phyloP scores from a whole-genome alignment of 2,888 invertebrate species.

The Andrena camellia region DNA sequence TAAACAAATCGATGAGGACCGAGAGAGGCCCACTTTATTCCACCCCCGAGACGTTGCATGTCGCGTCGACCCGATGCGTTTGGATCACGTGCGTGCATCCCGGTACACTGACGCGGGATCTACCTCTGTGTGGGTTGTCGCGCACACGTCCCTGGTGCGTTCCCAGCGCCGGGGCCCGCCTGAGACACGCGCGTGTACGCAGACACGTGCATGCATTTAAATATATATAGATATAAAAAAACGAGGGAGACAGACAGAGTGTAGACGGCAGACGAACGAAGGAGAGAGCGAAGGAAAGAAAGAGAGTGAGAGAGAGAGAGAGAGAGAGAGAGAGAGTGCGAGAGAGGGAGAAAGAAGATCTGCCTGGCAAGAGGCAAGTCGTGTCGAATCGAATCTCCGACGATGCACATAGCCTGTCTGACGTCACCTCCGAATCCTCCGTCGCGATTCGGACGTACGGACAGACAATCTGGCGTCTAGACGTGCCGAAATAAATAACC shows the following conservation, averaged over 20 bases:
- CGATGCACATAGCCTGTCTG: conserved; percentile 74
- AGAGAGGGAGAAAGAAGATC: conserved; percentile 38
- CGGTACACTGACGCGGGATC: conserved; percentile 25
- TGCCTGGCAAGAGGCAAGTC: conserved; percentile 43
- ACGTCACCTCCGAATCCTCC: conserved; percentile 81
- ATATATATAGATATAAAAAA: conserved; percentile 29
- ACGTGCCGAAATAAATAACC: conserved; percentile 83
- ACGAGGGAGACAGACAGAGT: conserved; percentile 28
- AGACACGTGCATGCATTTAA: conserved; percentile 55
- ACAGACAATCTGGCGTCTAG: conserved; percentile 85
- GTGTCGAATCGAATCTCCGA: conserved; percentile 45
- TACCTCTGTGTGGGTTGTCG: conserved; percentile 17
- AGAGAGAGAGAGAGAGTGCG: conserved; percentile 40
- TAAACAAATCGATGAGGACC: conserved; percentile 61
- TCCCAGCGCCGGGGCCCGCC: conserved; percentile 12
- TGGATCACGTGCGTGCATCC: conserved; percentile 58
- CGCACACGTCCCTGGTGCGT: conserved; percentile 22
- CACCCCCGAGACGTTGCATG: conserved; percentile 49
- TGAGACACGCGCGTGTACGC: conserved; percentile 16
- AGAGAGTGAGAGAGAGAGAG: conserved; percentile 22
- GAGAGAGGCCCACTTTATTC: conserved; percentile 57
- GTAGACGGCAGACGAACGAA: neutral
- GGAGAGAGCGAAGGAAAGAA: conserved; percentile 41
- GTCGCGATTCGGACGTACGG: conserved; percentile 77
- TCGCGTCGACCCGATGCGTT: conserved; percentile 28